phyloP scores from a whole-genome alignment of 2,797 vertebrate genomes.

The Epinephelus coioides region DNA sequence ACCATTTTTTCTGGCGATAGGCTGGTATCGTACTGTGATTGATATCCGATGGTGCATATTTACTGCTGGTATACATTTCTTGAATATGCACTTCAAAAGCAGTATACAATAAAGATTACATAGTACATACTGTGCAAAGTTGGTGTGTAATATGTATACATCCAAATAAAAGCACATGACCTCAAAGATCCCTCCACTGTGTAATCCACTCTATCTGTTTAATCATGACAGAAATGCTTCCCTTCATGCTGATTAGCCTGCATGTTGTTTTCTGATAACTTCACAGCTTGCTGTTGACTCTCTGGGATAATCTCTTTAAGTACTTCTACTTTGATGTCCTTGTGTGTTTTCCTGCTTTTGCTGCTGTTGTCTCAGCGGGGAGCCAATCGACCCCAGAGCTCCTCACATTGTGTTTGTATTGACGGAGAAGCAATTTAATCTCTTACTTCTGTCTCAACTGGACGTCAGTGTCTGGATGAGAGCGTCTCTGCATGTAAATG shows the following conservation, averaged over 20 bases:
- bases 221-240: background rate
- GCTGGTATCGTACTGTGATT: too few relatives aligned
- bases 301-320: background rate
- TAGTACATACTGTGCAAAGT: background rate
- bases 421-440: background rate
- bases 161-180: too few relatives aligned
- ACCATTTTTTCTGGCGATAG: too few relatives aligned
- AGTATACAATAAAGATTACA: too few relatives aligned
- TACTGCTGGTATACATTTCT: too few relatives aligned
- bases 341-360: background rate
- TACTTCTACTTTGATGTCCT: too few relatives aligned
- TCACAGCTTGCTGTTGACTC: background rate
- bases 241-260: too few relatives aligned
- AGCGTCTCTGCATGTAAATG: conserved; percentile 1
- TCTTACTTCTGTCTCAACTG: background rate
- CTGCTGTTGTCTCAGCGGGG: background rate
- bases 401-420: background rate
- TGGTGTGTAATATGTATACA: too few relatives aligned
- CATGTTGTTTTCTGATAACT: background rate
- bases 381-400: background rate
- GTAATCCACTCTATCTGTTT: background rate
- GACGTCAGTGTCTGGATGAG: background rate
- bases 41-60: too few relatives aligned
- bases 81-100: too few relatives aligned
- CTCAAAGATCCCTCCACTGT: background rate